A percentile compares a stretch with the other conserved stretches of the same genome.
Conservation (phyloP, 2,113 vertebrate species). For the Paracanthobrama guichenoti region DNA sequence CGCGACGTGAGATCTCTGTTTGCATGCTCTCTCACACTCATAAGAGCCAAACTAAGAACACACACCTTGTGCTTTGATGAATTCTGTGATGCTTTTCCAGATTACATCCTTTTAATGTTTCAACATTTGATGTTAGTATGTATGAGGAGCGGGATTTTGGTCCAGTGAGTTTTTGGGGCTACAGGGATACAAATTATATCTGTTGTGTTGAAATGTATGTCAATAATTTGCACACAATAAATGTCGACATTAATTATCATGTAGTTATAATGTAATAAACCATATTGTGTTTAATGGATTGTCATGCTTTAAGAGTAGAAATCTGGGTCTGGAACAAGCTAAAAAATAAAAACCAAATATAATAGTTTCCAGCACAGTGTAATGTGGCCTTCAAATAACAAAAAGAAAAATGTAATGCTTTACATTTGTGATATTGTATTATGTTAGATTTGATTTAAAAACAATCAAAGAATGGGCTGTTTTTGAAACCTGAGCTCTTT, state of each 20-base stretch:
- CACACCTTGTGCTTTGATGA: background rate
- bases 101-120: too few species aligned
- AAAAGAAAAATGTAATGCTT: background rate
- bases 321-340: background rate
- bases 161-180: too few species aligned
- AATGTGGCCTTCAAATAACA: background rate
- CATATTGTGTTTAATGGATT: background rate
- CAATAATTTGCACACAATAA: too few species aligned
- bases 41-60: background rate
- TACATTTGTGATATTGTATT: background rate
- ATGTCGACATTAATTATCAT: too few species aligned
- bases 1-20: background rate
- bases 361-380: background rate
- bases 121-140: too few species aligned
- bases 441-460: background rate
- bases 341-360: background rate
- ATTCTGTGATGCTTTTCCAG: background rate
- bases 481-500: constrained; percentile 54
- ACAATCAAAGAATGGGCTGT: background rate
- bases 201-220: too few species aligned
- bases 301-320: background rate
- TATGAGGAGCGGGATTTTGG: too few species aligned
- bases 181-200: too few species aligned
- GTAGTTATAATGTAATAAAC: too few species aligned
- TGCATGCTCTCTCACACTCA: background rate